These are phyloP conservation scores for Cantharis nigra DNA, from an alignment of 2,888 invertebrate species.

Conservation along the genomic window DNA sequence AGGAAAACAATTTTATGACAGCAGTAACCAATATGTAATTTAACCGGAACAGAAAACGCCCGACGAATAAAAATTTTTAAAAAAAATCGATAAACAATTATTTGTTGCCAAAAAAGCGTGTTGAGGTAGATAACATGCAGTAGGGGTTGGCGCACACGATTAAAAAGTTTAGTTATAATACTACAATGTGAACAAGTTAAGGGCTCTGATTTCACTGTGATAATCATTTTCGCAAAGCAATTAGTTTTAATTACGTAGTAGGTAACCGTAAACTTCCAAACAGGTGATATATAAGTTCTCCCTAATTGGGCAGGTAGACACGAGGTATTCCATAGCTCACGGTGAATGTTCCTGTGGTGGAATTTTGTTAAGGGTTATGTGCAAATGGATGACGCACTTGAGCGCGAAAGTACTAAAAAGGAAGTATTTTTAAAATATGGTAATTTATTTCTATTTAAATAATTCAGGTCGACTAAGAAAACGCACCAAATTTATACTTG, in stretches of 20 bases:
- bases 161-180: neutral
- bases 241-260: slow-evolving; percentile 47
- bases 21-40: slow-evolving; percentile 31
- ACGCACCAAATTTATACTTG: neutral
- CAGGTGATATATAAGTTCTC: slow-evolving; percentile 43
- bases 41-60: slow-evolving; percentile 26
- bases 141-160: neutral
- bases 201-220: slow-evolving; percentile 26
- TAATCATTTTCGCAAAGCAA: slow-evolving; percentile 44
- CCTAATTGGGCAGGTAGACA: slow-evolving; percentile 44
- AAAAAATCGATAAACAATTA: slow-evolving; percentile 26
- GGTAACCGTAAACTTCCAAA: slow-evolving; percentile 39
- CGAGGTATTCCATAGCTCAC: slow-evolving; percentile 33
- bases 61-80: slow-evolving; percentile 19
- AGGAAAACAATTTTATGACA: slow-evolving; percentile 30
- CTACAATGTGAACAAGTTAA: slow-evolving; percentile 3
- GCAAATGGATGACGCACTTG: slow-evolving; percentile 23
- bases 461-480: neutral
- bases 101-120: neutral
- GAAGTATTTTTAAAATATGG: slow-evolving; percentile 9
- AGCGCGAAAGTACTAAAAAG: slow-evolving; percentile 8
- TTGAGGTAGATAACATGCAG: neutral
- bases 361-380: slow-evolving; percentile 23
- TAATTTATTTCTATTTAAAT: slow-evolving; percentile 9
- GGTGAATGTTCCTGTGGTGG: slow-evolving; percentile 16